Evolutionary conservation across 2,797 vertebrate species (phyloP).

Genomic region (Parauchenoglanis ngamensis): DNA sequence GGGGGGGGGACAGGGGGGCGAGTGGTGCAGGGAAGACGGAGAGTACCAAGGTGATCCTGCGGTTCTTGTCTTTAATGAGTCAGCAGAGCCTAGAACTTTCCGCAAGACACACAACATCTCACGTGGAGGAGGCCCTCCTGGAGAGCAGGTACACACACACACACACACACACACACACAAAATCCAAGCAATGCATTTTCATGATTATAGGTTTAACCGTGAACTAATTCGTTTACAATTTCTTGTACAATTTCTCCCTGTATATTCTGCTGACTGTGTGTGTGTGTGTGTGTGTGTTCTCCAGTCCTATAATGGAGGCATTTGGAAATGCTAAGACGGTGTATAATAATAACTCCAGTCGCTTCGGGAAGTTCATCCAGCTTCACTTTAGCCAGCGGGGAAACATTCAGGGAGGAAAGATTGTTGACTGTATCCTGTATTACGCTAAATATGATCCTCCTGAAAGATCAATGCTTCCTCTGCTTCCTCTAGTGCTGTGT

Average conservation of each 20-base stretch:
- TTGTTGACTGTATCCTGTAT: constrained; percentile 95
- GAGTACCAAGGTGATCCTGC: constrained; percentile 95
- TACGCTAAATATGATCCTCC: neutral
- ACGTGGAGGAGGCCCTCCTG: constrained; percentile 91
- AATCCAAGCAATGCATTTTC: neutral
- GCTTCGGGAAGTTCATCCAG: constrained; percentile 97
- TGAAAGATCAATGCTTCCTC: constrained; percentile 26
- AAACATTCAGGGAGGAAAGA: constrained; percentile 94
- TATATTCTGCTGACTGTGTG: neutral
- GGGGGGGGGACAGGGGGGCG: constrained; percentile 81
- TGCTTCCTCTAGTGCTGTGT: constrained; percentile 21
- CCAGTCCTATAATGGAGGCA: constrained; percentile 96
- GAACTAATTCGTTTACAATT: neutral
- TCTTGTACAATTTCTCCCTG: neutral
- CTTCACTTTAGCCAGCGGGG: constrained; percentile 92
- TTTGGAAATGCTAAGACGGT: constrained; percentile 96
- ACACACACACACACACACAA: constrained; percentile 10
- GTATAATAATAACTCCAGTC: constrained; percentile 98
- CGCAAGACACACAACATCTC: constrained; percentile 78
- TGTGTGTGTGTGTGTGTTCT: neutral
- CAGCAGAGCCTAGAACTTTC: constrained; percentile 85
- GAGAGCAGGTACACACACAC: constrained; percentile 87
- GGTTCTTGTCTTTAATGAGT: constrained; percentile 93
- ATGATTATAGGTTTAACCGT: neutral
- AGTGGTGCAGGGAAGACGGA: constrained; percentile 98